These are phyloP conservation scores for Drosophila bipectinata DNA, from an alignment of 1,140 invertebrate genomes.

Conservation along the genomic window DNA sequence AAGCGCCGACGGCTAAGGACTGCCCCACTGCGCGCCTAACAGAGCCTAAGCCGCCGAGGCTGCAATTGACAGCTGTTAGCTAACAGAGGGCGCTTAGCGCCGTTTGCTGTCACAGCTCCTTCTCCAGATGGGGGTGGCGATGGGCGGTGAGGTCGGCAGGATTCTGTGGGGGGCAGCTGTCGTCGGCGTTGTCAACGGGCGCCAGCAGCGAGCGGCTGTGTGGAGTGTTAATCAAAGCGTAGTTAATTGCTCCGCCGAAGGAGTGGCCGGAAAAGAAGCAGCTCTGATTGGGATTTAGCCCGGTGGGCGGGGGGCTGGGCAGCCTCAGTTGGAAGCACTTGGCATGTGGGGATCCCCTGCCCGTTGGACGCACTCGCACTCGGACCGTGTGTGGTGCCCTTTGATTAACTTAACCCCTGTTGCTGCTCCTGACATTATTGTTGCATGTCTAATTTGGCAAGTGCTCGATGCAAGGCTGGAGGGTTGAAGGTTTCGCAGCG, in stretches of 20 bases:
- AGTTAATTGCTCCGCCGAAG: conserved; percentile 79
- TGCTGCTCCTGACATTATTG: conserved; percentile 43
- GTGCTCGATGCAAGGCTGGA: conserved; percentile 50
- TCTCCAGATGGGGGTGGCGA: neutral
- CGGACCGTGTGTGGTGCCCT: conserved; percentile 18
- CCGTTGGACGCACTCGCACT: neutral
- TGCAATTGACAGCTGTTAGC: conserved; percentile 78
- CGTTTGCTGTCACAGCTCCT: neutral
- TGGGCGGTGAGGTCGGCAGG: neutral
- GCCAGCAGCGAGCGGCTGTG: conserved; percentile 25
- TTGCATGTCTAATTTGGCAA: conserved; percentile 80
- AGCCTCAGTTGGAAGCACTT: neutral
- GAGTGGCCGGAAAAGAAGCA: conserved; percentile 62
- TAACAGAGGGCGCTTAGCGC: conserved; percentile 63
- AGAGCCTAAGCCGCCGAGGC: conserved; percentile 54
- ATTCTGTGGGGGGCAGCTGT: conserved; percentile 45
- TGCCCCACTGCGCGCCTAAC: conserved; percentile 38
- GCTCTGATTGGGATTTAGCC: conserved; percentile 58
- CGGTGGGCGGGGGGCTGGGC: conserved; percentile 1
- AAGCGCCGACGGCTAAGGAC: conserved; percentile 3
- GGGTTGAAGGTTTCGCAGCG: neutral
- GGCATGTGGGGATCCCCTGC: conserved; percentile 8
- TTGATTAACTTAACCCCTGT: conserved; percentile 71
- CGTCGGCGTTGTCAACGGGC: conserved; percentile 73
- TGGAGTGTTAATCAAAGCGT: conserved; percentile 80